These are phyloP conservation scores for Eulemur albifrons DNA, from an alignment of 2,797 vertebrate genomes.

Conservation along the genomic window DNA sequence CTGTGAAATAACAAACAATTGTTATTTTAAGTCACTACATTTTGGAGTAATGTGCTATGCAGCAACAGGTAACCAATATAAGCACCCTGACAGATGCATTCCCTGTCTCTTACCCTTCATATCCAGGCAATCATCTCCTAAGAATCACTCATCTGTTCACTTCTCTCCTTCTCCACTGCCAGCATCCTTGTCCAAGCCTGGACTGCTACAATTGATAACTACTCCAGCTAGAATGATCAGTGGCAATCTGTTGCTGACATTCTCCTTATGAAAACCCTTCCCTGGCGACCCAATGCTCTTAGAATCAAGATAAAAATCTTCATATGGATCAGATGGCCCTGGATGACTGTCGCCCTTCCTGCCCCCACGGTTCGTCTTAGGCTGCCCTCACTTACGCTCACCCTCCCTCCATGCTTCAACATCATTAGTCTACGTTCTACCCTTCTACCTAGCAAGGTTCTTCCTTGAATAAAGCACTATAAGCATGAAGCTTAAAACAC, in stretches of 20 bases:
- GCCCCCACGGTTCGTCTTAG: not conserved
- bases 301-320: not conserved
- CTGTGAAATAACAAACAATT: not conserved
- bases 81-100: not conserved
- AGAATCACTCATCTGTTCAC: not conserved
- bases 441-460: not conserved
- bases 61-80: not conserved
- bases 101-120: not conserved
- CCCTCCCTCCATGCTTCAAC: not conserved
- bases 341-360: not conserved
- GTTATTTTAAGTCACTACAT: not conserved
- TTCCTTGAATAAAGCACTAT: not conserved
- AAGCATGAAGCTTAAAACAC: not conserved
- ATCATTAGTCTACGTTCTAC: not conserved
- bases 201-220: not conserved
- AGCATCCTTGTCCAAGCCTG: not conserved
- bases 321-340: not conserved
- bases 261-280: not conserved
- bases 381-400: not conserved
- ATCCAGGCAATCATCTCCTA: not conserved
- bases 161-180: not conserved
- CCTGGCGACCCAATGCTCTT: not conserved
- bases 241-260: not conserved
- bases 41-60: not conserved
- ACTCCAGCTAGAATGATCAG: not conserved